phyloP scores from a whole-genome alignment of 2,797 vertebrate species.

The Zalophus californianus region DNA sequence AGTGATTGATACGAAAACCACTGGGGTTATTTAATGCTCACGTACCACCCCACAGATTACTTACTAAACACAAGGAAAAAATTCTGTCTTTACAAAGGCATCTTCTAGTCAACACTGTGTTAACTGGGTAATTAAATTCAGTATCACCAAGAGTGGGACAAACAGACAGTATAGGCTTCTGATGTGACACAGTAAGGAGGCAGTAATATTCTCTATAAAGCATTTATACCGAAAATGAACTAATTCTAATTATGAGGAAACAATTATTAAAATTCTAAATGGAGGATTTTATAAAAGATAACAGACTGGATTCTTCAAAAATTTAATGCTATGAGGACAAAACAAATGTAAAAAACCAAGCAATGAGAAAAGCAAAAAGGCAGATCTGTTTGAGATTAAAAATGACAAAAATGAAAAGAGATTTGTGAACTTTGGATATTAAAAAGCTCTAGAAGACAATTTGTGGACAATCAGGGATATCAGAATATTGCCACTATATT shows the following conservation, averaged over 20 bases:
- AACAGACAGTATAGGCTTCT: not conserved
- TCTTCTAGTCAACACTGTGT: not conserved
- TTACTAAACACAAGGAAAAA: not conserved
- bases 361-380: not conserved
- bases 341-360: not conserved
- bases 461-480: not conserved
- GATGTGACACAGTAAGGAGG: not conserved
- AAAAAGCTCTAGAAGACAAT: not conserved
- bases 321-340: not conserved
- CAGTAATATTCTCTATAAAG: not conserved
- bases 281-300: not conserved
- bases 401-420: conserved; percentile 5
- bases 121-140: not conserved
- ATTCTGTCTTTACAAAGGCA: not conserved
- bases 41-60: not conserved
- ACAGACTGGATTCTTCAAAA: not conserved
- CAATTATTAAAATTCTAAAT: not conserved
- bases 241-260: not conserved
- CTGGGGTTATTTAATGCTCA: not conserved
- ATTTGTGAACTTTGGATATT: not conserved
- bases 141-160: not conserved
- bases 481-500: not conserved
- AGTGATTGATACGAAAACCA: not conserved
- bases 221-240: not conserved
- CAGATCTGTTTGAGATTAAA: not conserved